Evolutionary conservation across 2,888 invertebrate species (phyloP).

Genomic region (Encarsia formosa): DNA sequence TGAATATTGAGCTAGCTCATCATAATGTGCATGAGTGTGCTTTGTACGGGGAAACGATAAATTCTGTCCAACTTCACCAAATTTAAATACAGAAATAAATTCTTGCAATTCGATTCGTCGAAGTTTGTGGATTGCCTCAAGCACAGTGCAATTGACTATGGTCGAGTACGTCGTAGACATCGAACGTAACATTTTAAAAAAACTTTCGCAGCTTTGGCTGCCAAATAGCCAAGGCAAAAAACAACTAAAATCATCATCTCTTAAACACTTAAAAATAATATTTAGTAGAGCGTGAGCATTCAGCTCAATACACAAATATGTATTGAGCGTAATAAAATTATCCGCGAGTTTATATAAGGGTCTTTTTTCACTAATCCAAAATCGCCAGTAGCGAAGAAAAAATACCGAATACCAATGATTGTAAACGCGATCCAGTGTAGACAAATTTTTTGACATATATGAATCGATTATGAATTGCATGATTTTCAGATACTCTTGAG

Average conservation of each 20-base stretch:
- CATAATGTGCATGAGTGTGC: not conserved
- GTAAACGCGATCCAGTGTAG: constrained; percentile 25
- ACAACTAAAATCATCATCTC: not conserved
- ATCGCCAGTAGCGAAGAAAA: constrained; percentile 24
- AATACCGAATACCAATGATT: constrained; percentile 30
- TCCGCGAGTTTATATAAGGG: constrained; percentile 16
- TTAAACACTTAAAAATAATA: not conserved
- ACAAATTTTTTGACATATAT: constrained; percentile 20
- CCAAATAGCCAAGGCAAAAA: constrained; percentile 1
- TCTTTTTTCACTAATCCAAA: constrained; percentile 21
- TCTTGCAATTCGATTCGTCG: not conserved
- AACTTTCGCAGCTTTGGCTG: constrained; percentile 4
- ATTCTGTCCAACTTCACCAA: not conserved
- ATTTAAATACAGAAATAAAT: not conserved
- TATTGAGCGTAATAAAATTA: constrained; percentile 27
- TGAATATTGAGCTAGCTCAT: no score
- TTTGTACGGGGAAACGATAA: not conserved
- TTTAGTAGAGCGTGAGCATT: constrained; percentile 21
- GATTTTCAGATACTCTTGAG: constrained; percentile 30
- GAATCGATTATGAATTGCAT: constrained; percentile 26
- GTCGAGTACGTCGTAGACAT: not conserved
- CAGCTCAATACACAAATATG: constrained; percentile 28
- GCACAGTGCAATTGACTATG: not conserved
- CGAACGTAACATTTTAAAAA: not conserved
- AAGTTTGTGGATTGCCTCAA: not conserved